Evolutionary conservation across 2,797 vertebrate species (phyloP), one percentile per base, ranked within the genome.

Genomic region (Glossophaga mutica): DNA sequence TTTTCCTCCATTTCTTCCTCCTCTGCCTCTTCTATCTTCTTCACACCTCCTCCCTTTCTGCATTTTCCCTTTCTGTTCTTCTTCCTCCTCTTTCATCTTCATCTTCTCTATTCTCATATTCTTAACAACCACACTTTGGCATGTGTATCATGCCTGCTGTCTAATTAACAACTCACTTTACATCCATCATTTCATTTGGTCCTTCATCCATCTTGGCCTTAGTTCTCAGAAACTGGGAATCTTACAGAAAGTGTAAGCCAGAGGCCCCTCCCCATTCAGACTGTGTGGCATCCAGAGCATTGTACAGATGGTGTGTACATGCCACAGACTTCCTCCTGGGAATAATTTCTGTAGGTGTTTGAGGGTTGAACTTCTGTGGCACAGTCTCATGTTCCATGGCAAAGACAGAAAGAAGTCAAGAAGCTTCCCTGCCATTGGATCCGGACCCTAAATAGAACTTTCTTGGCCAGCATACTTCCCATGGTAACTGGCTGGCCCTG

Each of bases 401-500:
- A 70, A 86, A 77, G 94, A 96, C 95, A 34, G 52, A 95, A 88
- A 68, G 70, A 94, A 95, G 37, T 96, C 14, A 82, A 84, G 42
- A 90, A 70, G 32, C 5, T 57, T 96, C 94, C 46, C 67, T 94
- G 62, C 88, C 55, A 82, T 46, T 91, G 62, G 78, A 97, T 91
- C 44, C 2, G 7, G 68, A 74, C 70, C 48, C 67, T 89, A 94
- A 88, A 86, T 92, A 88, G 73, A 94, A 32, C 52, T 90, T 85
- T 39, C 68, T 86, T 95, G 62, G 48, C 62, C 90, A 79, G 34
- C n/a, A 34, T 50, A 46, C 67, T 59, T 95, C 34, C 68, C 15
- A 21, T 83, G 74, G 50, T 78, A 48, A 21, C n/a, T 78, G n/a
- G 21, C 19, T 77, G 68, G 29, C 44, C 8, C 68, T 52, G 18